A percentile compares a stretch with the other conserved stretches of the same genome.
phyloP scores from a whole-genome alignment of 2,888 invertebrate genomes.

The Pandemis cinnamomeana region DNA sequence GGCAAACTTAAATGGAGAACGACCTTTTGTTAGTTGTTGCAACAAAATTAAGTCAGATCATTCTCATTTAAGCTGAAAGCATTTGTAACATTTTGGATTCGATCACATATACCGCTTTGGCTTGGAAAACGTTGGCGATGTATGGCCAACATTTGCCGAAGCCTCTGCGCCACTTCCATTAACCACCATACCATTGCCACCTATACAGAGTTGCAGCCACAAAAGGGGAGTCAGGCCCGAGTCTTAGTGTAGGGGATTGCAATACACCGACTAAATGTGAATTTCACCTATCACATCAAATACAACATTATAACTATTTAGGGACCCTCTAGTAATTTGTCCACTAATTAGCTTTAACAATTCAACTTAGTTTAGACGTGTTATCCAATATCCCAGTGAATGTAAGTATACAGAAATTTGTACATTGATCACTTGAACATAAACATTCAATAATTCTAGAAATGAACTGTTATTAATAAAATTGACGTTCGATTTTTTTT shows the following conservation, averaged over 20 bases:
- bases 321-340: slow-evolving; percentile 67
- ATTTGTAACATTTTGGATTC: slow-evolving; percentile 37
- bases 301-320: slow-evolving; percentile 75
- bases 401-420: slow-evolving; percentile 61
- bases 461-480: slow-evolving; percentile 53
- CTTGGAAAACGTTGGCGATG: slow-evolving; percentile 35
- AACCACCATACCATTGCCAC: slow-evolving; percentile 29
- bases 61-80: slow-evolving; percentile 32
- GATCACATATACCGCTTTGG: slow-evolving; percentile 20
- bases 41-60: slow-evolving; percentile 8
- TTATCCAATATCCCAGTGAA: slow-evolving; percentile 59
- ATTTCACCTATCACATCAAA: slow-evolving; percentile 72
- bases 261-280: slow-evolving; percentile 77
- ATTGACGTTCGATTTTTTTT: slow-evolving; percentile 59
- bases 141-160: slow-evolving; percentile 39
- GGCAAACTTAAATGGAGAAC: slow-evolving; percentile 33
- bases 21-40: slow-evolving; percentile 26
- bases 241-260: slow-evolving; percentile 63
- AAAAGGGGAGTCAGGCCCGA: slow-evolving; percentile 69
- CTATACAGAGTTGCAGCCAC: slow-evolving; percentile 52
- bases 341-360: slow-evolving; percentile 76
- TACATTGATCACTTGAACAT: slow-evolving; percentile 57
- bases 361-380: slow-evolving; percentile 74
- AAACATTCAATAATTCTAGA: slow-evolving; percentile 48
- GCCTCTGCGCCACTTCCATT: slow-evolving; percentile 31